Evolutionary conservation across 2,888 invertebrate genomes (phyloP).

Genomic region (Tenthredo notha): DNA sequence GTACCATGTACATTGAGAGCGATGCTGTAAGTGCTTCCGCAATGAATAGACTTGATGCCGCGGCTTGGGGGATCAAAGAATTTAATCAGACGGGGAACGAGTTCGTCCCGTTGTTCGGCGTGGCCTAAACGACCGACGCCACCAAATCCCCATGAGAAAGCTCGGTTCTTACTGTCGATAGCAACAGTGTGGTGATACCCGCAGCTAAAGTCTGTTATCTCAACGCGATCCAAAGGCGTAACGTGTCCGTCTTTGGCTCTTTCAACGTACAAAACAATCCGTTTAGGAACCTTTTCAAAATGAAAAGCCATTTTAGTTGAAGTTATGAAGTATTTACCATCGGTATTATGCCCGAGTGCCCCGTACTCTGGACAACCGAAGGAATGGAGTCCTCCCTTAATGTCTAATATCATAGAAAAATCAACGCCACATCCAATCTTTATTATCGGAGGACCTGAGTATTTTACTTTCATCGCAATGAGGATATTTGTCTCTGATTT

Average conservation of each 20-base stretch:
- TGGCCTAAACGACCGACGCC: constrained; percentile 97
- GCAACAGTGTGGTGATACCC: constrained; percentile 95
- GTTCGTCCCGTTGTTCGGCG: constrained; percentile 95
- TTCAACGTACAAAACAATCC: constrained; percentile 92
- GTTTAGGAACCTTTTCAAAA: constrained; percentile 91
- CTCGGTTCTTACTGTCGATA: constrained; percentile 92
- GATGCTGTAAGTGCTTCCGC: constrained; percentile 93
- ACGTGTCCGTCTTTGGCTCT: constrained; percentile 93
- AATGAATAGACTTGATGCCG: constrained; percentile 89
- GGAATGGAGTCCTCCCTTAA: constrained; percentile 92
- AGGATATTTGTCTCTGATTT: constrained; percentile 79
- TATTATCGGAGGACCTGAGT: constrained; percentile 91
- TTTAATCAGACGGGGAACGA: constrained; percentile 90
- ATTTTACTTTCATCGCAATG: constrained; percentile 82
- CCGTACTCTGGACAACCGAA: constrained; percentile 97
- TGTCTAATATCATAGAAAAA: constrained; percentile 94
- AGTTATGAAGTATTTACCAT: constrained; percentile 96
- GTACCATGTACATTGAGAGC: constrained; percentile 85
- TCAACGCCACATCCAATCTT: constrained; percentile 95
- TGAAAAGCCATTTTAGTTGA: constrained; percentile 93
- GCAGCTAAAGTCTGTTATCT: constrained; percentile 94
- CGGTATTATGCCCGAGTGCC: constrained; percentile 95
- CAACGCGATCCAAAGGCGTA: constrained; percentile 90
- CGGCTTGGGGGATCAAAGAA: constrained; percentile 92
- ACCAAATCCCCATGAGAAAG: constrained; percentile 97